A percentile compares a stretch with the other conserved stretches of the same genome.
Conservation (phyloP, 2,888 invertebrate genomes). For the Drosophila kanekoi region DNA sequence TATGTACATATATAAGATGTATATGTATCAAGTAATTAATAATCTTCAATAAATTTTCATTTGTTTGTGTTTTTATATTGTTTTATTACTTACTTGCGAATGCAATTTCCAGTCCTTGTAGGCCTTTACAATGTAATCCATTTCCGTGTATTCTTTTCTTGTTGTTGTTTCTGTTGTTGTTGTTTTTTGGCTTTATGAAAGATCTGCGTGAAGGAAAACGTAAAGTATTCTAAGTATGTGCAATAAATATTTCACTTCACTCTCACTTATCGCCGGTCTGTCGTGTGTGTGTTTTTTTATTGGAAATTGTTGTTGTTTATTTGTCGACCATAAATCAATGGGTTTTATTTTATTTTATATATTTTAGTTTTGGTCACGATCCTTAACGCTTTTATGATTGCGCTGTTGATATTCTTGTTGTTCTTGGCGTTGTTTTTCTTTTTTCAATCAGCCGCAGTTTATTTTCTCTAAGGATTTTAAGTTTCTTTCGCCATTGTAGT, state of each 20-base stretch:
- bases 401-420: conserved; percentile 18
- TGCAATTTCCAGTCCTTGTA: conserved; percentile 85
- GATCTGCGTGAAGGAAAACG: conserved; percentile 57
- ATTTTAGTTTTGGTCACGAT: conserved; percentile 35
- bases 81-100: conserved; percentile 82
- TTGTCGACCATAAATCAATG: conserved; percentile 33
- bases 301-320: conserved; percentile 13
- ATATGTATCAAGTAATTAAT: too few species aligned
- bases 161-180: conserved; percentile 21
- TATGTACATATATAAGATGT: neutral
- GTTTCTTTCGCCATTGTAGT: neutral
- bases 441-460: neutral
- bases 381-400: conserved; percentile 34
- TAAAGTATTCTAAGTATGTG: conserved; percentile 39
- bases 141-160: conserved; percentile 61
- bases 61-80: neutral
- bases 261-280: conserved; percentile 33
- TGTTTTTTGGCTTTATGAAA: conserved; percentile 28
- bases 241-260: conserved; percentile 36
- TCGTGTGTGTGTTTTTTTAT: conserved; percentile 14
- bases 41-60: too few species aligned
- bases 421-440: neutral
- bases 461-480: neutral
- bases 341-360: conserved; percentile 13
- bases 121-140: conserved; percentile 85